A percentile compares a stretch with the other conserved stretches of the same genome.
Conservation (phyloP, 2,888 invertebrate genomes). For the Pyrrhia umbra region DNA sequence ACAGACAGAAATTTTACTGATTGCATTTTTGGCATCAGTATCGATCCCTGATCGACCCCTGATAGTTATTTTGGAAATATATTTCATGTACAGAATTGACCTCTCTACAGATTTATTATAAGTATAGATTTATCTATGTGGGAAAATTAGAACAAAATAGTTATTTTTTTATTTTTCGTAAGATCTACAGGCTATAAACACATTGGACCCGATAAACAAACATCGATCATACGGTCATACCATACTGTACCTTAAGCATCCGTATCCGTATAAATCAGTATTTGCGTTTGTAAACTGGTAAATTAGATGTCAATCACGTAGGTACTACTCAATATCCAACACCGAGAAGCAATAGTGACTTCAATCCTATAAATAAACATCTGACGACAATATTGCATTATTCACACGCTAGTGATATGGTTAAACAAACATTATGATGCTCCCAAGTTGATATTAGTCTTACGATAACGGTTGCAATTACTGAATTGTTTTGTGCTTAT, state of each 20-base stretch:
- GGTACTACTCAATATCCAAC: constrained; percentile 61
- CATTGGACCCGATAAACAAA: too few species aligned
- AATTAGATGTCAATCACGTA: constrained; percentile 66
- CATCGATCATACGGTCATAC: too few species aligned
- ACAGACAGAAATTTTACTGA: too few species aligned
- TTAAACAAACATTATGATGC: constrained; percentile 61
- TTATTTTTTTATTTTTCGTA: too few species aligned
- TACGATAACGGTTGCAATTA: constrained; percentile 19
- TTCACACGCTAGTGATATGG: constrained; percentile 65
- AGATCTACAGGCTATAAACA: too few species aligned
- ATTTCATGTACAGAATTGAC: too few species aligned
- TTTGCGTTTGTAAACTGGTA: constrained; percentile 27
- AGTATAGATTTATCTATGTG: too few species aligned
- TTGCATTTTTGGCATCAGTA: too few species aligned
- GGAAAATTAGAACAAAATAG: too few species aligned
- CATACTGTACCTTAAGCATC: background rate
- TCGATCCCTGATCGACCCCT: too few species aligned
- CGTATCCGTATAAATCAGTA: background rate
- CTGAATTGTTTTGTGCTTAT: constrained; percentile 17
- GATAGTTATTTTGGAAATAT: too few species aligned
- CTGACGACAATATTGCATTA: constrained; percentile 74
- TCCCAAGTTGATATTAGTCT: constrained; percentile 28
- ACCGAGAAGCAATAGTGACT: constrained; percentile 77
- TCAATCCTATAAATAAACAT: constrained; percentile 83
- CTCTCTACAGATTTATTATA: too few species aligned